Base-by-base conservation (phyloP, 2,888 invertebrate species). In the Drosophila multiciliata region DNA sequence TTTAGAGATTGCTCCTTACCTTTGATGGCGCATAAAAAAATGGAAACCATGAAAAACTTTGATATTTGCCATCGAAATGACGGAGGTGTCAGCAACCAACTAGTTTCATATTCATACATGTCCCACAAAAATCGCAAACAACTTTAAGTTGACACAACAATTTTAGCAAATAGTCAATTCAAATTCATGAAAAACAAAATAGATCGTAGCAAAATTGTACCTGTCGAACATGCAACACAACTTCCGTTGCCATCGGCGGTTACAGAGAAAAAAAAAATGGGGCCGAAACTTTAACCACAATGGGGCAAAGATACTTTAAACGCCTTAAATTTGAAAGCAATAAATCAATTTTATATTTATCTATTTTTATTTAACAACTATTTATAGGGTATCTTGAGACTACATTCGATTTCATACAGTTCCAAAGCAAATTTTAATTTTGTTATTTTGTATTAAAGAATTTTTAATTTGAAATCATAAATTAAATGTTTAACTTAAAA, bases 1-100 rank as follows among this genome's bases (percentile, higher is more conserved):
- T 74, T 74, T 67, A 17, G 68, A 75, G 83, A 84, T 69, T 78
- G 66, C 55, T 42, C 50, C 49, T 59, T 53, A 53, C 63, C 69
- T 78, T 81, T 85, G 83, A 82, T 75, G 71, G 40, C 59, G 66
- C 68, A 70, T 65, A 69, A 78, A 53, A 42, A 74, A 42, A 23
- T 8, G 36, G 60, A 53, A 54, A 64, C 75, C 75, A 73, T 80
- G 75, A 82, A 70, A 66, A 82, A 70, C 49, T 67, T 60, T 66
- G 40, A 26, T 38, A 17, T 42, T 54, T 67, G 40, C 32, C 12
- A 15, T 32, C 57, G 33, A 11, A 49, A 42, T 35, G 66, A 71
- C 78, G 52, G 78, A 81, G 82, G 85, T 81, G 74, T 58, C 64
- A 45, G 49, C 62, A 32, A 36, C n/a, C 35, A 40, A n/a, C 29